Conservation (phyloP, 2,888 invertebrate genomes). For the Leucania comma region DNA sequence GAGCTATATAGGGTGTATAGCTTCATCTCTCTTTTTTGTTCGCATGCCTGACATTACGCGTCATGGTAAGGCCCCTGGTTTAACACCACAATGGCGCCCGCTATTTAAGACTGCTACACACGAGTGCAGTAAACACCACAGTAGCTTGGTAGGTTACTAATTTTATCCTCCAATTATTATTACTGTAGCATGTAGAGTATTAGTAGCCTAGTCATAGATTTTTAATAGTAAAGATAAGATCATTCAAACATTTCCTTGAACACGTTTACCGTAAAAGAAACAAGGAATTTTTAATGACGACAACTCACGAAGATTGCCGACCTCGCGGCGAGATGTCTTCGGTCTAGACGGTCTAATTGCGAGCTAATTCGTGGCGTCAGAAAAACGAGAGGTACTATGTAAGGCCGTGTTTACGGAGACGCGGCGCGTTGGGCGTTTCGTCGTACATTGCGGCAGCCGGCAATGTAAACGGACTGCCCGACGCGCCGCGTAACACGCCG, state of each 20-base stretch:
- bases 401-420: too few species aligned
- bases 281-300: not conserved
- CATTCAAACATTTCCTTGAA: not conserved
- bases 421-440: too few species aligned
- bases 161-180: not conserved
- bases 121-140: not conserved
- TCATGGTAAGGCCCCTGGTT: constrained; percentile 14
- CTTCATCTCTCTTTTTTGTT: too few species aligned
- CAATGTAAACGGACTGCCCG: too few species aligned
- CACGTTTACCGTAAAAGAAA: not conserved
- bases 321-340: not conserved
- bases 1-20: too few species aligned
- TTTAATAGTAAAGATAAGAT: not conserved
- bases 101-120: constrained; percentile 41
- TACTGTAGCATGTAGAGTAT: not conserved
- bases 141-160: not conserved
- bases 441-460: too few species aligned
- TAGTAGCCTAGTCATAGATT: not conserved
- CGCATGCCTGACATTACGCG: too few species aligned
- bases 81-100: constrained; percentile 50
- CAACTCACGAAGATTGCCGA: not conserved
- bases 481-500: too few species aligned
- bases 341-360: not conserved
- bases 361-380: not conserved
- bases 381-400: not conserved